Evolutionary conservation across 2,888 invertebrate genomes (phyloP), one percentile per base, ranked within the genome.

Genomic region (Liposcelis brunnea): DNA sequence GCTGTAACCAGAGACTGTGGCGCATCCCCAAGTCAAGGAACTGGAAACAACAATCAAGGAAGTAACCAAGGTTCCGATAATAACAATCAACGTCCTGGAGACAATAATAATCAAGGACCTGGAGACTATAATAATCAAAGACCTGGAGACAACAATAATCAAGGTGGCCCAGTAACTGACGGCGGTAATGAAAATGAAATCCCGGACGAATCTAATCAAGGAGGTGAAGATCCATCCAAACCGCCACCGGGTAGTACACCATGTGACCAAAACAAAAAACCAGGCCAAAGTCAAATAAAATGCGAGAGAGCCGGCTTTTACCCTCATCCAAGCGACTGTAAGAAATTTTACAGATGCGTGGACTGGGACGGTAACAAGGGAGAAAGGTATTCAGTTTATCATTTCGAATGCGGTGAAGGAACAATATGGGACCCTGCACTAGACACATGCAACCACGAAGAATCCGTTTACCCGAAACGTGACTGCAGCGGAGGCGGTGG

Each of bases 291-390:
- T 31, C 33, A 46, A 21, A 50, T 56, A 54, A 49, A 54, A 49
- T 81, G 81, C 56, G 63, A 60, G n/a, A 59, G 64, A 51, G 77
- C 80, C 58, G 85, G 85, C 42, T 85, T 80, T 59, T 70, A 76
- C 55, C 72, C 75, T 11, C 75, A 84, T 60, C 65, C 69, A 33
- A 63, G 64, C 37, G 71, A 83, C 55, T 85, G 84, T 56, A 74
- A 68, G 48, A 80, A 76, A 58, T 85, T 84, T 63, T 81, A 80
- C 58, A 70, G 83, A 52, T 85, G 85, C 61, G 80, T 82, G 7
- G 71, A 72, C 56, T 71, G 71, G 69, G 68, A 70, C 54, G 68
- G 67, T 7, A 63, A 68, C 50, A 54, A 59, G 47, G 70, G 69
- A 1, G 56, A 68, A 56, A 56, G 60, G 49, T 77, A 72, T 56